Evolutionary conservation across 2,113 vertebrate species (phyloP).

Genomic region (Morone saxatilis): DNA sequence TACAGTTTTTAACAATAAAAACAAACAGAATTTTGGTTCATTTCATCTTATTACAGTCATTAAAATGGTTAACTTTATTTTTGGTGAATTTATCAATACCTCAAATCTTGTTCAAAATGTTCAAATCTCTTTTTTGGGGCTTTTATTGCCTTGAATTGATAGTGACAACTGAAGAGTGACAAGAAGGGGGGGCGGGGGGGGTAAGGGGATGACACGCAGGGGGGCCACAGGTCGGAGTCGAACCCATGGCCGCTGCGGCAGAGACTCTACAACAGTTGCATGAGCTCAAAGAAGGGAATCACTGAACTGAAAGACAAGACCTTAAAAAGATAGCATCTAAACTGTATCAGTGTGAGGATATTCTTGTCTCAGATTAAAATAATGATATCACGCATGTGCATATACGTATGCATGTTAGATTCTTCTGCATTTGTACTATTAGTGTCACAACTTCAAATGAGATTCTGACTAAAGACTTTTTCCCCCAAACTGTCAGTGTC

Average conservation of each 20-base stretch:
- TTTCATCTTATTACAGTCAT: background rate
- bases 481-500: background rate
- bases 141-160: no score
- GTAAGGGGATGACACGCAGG: no score
- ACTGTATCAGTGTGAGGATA: background rate
- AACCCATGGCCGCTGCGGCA: no score
- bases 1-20: background rate
- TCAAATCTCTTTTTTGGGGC: no score
- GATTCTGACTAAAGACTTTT: background rate
- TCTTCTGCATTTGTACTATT: background rate
- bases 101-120: background rate
- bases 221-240: no score
- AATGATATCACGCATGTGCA: no score
- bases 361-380: background rate
- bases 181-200: no score
- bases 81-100: background rate
- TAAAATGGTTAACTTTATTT: background rate
- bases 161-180: no score
- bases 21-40: background rate
- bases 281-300: background rate
- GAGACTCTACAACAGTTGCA: background rate
- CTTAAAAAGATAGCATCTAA: background rate
- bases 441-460: background rate
- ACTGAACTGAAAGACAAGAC: background rate
- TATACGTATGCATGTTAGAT: background rate